Conservation (phyloP, 2,113 vertebrate genomes). For the Nettapus auritus region DNA sequence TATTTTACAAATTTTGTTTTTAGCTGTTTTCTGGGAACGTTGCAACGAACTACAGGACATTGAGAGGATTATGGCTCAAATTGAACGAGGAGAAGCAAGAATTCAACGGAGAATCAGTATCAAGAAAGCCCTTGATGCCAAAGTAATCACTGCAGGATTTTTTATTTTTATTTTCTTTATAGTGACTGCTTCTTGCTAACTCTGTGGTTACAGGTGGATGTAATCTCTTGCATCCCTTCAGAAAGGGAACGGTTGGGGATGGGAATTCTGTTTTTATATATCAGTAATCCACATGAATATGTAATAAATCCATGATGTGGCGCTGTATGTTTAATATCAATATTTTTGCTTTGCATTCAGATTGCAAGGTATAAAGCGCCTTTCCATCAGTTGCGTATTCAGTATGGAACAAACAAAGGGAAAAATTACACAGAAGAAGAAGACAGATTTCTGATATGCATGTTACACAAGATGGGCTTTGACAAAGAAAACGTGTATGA, state of each 20-base stretch:
- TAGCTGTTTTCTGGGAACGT: slow-evolving; percentile 91
- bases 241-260: background rate
- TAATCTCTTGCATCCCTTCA: background rate
- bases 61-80: slow-evolving; percentile 91
- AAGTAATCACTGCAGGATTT: slow-evolving; percentile 73
- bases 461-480: slow-evolving; percentile 93
- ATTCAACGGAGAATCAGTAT: slow-evolving; percentile 92
- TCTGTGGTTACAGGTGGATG: background rate
- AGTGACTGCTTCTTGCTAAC: background rate
- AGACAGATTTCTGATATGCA: slow-evolving; percentile 90
- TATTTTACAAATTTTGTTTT: slow-evolving; percentile 8
- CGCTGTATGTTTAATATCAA: background rate
- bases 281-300: background rate
- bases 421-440: slow-evolving; percentile 92
- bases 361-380: slow-evolving; percentile 91
- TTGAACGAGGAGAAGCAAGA: slow-evolving; percentile 89
- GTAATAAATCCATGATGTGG: background rate
- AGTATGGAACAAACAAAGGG: slow-evolving; percentile 91
- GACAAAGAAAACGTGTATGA: slow-evolving; percentile 91
- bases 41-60: slow-evolving; percentile 92
- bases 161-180: background rate
- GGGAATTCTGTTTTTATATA: background rate
- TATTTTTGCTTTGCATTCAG: slow-evolving; percentile 65
- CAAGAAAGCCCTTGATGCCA: slow-evolving; percentile 90
- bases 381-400: slow-evolving; percentile 89